These are phyloP conservation scores for Cydia pomonella DNA, from an alignment of 1,140 invertebrate species.

Conservation along the genomic window DNA sequence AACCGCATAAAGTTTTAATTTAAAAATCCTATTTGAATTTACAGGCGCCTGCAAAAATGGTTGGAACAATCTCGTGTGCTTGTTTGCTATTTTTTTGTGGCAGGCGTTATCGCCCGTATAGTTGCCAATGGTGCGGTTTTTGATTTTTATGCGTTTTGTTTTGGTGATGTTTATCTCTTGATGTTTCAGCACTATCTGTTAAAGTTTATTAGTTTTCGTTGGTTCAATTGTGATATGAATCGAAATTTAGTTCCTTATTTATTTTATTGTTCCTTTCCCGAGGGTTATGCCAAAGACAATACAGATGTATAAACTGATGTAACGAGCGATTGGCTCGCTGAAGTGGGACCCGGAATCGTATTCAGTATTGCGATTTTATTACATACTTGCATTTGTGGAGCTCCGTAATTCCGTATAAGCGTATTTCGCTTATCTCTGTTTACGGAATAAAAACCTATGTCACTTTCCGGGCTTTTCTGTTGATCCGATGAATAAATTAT, in stretches of 20 bases:
- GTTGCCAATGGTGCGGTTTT: conserved; percentile 21
- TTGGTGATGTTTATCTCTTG: conserved; percentile 10
- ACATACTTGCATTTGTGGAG: background rate
- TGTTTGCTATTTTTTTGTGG: conserved; percentile 30
- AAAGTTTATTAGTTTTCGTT: background rate
- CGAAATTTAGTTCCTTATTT: background rate
- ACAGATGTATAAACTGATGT: background rate
- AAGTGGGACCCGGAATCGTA: background rate
- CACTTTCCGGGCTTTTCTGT: background rate
- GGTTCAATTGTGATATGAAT: background rate
- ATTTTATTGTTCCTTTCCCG: background rate
- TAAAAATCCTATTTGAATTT: conserved; percentile 30
- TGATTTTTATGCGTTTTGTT: background rate
- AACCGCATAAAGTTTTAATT: conserved; percentile 32
- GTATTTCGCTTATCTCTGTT: conserved; percentile 6
- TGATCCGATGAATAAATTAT: background rate
- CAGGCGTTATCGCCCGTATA: conserved; percentile 30
- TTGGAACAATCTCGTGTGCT: conserved; percentile 14
- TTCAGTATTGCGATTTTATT: conserved; percentile 9
- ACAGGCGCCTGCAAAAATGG: conserved; percentile 20
- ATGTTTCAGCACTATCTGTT: background rate
- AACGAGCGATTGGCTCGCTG: background rate
- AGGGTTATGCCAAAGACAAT: background rate
- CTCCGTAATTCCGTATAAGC: background rate
- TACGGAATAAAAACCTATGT: conserved; percentile 7